Evolutionary conservation across 2,888 invertebrate species (phyloP).

Genomic region (Mycogona germanica): DNA sequence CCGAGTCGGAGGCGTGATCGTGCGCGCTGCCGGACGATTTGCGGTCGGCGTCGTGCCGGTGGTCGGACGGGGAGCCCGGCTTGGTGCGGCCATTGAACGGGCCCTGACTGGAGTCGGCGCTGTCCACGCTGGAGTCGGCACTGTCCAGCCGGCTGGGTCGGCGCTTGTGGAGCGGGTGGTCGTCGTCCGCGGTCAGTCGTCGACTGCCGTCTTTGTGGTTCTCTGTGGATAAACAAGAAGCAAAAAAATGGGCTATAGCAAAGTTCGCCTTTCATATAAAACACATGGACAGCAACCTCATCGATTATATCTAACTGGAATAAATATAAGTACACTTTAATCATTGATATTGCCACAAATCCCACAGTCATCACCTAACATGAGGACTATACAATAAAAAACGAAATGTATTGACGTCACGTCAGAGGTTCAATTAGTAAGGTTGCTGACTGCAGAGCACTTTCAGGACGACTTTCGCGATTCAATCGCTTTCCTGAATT

Average conservation of each 20-base stretch:
- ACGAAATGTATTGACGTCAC: too few species aligned
- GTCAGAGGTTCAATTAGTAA: too few species aligned
- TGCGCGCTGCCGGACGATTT: conserved; percentile 19
- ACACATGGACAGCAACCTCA: too few species aligned
- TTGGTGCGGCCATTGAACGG: conserved; percentile 5
- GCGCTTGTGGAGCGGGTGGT: conserved; percentile 27
- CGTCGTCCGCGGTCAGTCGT: conserved; percentile 21
- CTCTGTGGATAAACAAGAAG: conserved; percentile 1
- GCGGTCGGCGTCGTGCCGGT: conserved; percentile 1
- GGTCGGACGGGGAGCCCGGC: conserved; percentile 6
- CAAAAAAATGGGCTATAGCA: too few species aligned
- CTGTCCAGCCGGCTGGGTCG: conserved; percentile 30
- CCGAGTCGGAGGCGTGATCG: conserved; percentile 23
- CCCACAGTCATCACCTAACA: too few species aligned
- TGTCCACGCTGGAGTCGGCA: conserved; percentile 32
- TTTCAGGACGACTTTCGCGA: too few species aligned
- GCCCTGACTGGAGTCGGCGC: conserved; percentile 24
- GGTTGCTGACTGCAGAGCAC: too few species aligned
- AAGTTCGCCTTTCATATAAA: too few species aligned
- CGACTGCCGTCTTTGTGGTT: conserved; percentile 13
- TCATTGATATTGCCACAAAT: too few species aligned
- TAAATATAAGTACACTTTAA: background rate
- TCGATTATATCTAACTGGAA: background rate
- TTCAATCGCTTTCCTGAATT: too few species aligned
- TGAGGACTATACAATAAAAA: too few species aligned